Base-by-base conservation (phyloP, 1,140 invertebrate species). In the Cotesia typhae region DNA sequence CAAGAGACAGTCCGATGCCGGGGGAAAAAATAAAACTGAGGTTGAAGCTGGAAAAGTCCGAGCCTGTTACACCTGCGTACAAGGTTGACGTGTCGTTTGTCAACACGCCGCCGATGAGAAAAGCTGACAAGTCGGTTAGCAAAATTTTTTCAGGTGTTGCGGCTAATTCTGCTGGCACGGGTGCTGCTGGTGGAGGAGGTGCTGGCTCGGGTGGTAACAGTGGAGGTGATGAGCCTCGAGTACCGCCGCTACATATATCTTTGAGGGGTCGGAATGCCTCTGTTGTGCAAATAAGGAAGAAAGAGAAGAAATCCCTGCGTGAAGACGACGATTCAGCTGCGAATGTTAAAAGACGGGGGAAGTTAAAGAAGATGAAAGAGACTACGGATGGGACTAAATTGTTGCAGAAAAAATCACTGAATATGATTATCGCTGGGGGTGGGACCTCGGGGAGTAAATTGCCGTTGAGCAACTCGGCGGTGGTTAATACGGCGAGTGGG, bases 221-320 rank as follows among this genome's bases (percentile, higher is more conserved):
- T 10, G 74, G 77, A 7, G 89, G 89, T 1, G 91, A 92, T 71
- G 94, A 95, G 78, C 91, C 93, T 1, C 88, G 94, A 71, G 95
- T 97, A 17, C 95, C 95, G 28, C 95, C 95, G 2, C 87, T 97
- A 78, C 95, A 96, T 81, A 96, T 97, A 78, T 95, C 94, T 65
- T 85, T 97, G 61, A 88, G 94, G 74, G 95, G 95, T 6, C 88
- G 93, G 59, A 95, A 95, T 85, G 93, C 93, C 12, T 93, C 93
- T n/a, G 94, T 96, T 41, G 95, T 96, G 64, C 94, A 94, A 73
- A 93, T 92, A 78, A 92, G 92, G 12, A 92, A 92, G 70, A 93
- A 93, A 76, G 92, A 93, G 76, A 93, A 92, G 77, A 92, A 92
- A 74, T 76, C 78, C 78, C 78, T 81, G 9, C 79, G 85, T 36